Evolutionary conservation across 2,888 invertebrate genomes (phyloP), one percentile per base, ranked within the genome.

Genomic region (Bibio marci): DNA sequence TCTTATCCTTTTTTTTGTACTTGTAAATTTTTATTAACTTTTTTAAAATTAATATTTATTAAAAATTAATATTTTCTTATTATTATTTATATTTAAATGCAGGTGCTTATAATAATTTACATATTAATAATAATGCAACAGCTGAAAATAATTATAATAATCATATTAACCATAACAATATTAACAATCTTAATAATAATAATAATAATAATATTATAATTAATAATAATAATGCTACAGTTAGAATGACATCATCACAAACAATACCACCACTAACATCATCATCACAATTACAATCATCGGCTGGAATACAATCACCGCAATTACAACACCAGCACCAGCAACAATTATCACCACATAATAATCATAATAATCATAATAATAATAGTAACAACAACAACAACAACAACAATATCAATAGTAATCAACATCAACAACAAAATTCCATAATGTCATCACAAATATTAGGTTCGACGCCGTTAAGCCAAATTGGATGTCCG

Each of bases 381-480:
- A n/a, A n/a, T n/a, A n/a, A n/a, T n/a, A 28, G 35, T 38, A 39
- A 37, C 60, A 58, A 35, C 59, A 52, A 57, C 61, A 8, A 55
- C 62, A 2, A n/a, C n/a, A 53, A 66, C 22, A 28, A 28, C 6
- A 37, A 19, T 11, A 13, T n/a, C 8, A 17, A 37, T 3, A 22
- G 19, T 30, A 27, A 10, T 4, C 35, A 34, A 14, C 32, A 22
- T 22, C 39, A 22, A 14, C 34, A 35, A 14, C 39, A 35, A 30
- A 31, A 22, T 33, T 27, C 38, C 12, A 33, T 34, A 15, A 31
- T 38, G 32, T 38, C 37, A 37, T 41, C 47, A 26, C 67, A 80
- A 47, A 76, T 87, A 38, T 80, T 85, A 56, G 87, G 87, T 30
- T 81, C 82, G 48, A 87, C 87, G 38, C 86, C 88, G 1, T 71